These are phyloP conservation scores for Toxotes jaculatrix DNA, from an alignment of 2,113 vertebrate genomes.

Conservation along the genomic window DNA sequence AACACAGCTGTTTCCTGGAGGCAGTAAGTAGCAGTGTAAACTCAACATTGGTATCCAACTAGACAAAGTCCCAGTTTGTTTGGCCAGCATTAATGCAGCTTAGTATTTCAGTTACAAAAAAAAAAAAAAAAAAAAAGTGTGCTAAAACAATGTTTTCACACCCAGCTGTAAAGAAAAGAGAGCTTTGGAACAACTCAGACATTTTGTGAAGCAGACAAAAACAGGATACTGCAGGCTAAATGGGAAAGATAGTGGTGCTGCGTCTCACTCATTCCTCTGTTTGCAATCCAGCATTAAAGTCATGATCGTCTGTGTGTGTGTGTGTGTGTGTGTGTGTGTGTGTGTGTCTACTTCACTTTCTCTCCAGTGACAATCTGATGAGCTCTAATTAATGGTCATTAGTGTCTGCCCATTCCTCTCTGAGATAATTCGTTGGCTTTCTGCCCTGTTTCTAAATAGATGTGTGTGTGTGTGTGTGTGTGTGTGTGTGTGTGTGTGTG, in stretches of 20 bases:
- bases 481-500: not conserved
- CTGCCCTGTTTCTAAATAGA: not conserved
- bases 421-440: not conserved
- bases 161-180: not conserved
- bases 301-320: not conserved
- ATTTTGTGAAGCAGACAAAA: conserved; percentile 1
- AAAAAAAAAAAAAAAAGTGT: no score
- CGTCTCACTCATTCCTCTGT: not conserved
- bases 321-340: not conserved
- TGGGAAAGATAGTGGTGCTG: not conserved
- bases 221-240: not conserved
- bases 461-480: no score
- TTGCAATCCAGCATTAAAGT: not conserved
- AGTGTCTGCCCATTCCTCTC: conserved; percentile 2
- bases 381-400: conserved; percentile 36
- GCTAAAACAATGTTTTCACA: no score
- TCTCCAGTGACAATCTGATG: conserved; percentile 12
- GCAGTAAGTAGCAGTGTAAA: no score
- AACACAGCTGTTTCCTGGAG: no score
- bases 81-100: no score
- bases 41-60: no score
- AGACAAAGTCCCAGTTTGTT: no score
- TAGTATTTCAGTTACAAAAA: no score
- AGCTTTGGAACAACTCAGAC: not conserved
- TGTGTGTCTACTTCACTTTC: not conserved